Evolutionary conservation across 1,140 invertebrate species (phyloP).

Genomic region (Drosophila repleta): DNA sequence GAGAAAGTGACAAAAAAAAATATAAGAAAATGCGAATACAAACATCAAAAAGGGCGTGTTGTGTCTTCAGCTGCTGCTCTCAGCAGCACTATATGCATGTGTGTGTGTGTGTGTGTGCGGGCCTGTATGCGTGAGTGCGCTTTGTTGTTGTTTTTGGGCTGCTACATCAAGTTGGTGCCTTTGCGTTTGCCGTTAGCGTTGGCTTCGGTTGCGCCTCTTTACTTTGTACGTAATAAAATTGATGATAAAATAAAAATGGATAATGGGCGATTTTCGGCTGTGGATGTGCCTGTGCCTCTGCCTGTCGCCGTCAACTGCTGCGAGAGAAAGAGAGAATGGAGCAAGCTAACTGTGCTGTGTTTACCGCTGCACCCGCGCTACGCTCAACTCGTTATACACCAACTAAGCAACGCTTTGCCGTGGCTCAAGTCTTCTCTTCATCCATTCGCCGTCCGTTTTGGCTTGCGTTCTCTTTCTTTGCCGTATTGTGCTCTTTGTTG

Average conservation of each 20-base stretch:
- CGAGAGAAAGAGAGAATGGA: constrained; percentile 13
- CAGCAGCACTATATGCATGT: constrained; percentile 27
- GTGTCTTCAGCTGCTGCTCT: constrained; percentile 58
- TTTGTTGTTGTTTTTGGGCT: constrained; percentile 49
- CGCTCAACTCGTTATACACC: constrained; percentile 9
- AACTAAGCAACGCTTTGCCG: constrained; percentile 9
- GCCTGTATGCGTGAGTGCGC: constrained; percentile 36
- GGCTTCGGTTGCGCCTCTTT: constrained; percentile 66
- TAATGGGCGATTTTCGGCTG: constrained; percentile 74
- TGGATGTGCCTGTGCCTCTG: neutral
- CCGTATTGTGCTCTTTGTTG: constrained; percentile 38
- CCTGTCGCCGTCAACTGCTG: too few species aligned
- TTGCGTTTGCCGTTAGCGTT: constrained; percentile 16
- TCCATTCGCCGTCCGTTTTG: neutral
- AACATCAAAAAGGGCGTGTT: constrained; percentile 77
- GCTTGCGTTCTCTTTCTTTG: constrained; percentile 9
- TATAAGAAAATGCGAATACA: constrained; percentile 32
- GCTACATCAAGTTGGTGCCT: constrained; percentile 56
- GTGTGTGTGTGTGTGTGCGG: neutral
- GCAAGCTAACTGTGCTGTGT: constrained; percentile 7
- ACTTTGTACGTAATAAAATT: constrained; percentile 78
- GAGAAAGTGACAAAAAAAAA: constrained; percentile 32
- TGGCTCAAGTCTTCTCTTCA: constrained; percentile 19
- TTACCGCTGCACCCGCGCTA: constrained; percentile 6
- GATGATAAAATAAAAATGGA: constrained; percentile 81